Evolutionary conservation across 37 sponge, comb jelly and placozoan species (phyloP), one percentile per base, ranked within the genome.

Genomic region (Eunapius fragilis): DNA sequence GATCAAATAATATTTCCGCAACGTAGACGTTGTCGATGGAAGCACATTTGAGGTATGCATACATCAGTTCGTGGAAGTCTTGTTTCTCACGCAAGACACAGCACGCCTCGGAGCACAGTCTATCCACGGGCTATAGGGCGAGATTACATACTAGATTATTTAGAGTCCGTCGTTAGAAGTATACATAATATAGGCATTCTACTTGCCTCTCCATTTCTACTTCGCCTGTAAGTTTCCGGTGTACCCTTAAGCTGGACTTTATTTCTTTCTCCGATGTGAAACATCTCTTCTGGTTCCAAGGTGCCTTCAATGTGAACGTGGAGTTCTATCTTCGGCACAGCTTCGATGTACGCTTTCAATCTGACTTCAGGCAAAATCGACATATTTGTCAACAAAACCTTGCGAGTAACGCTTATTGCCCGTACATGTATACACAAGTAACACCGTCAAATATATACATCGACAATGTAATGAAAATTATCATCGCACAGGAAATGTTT

Each of bases 281-380:
- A 94, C 94, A 94, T 94, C 25, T 88, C 74, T 13, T 81, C 86
- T 35, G 94, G 91, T 75, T 94, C 94, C 37, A 94, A 69, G 2
- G 94, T 94, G 0, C 94, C 94, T 45, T 94, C 94, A 32, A 94
- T 85, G 89, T 94, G 94, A 25, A 94, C 47, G 74, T 94, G 94
- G 10, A 94, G 88, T 72, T 94, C 94, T 1, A 91, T 91, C 37
- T 94, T 94, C 2, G 94, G 94, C 2, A 90, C 76, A 19, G 79
- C 74, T 41, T 82, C 49, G 71, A 94, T 85, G 71, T 86, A 90
- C 30, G 26, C 28, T 14, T 34, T 28, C 69, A 88, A 31, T 9
- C 28, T 19, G 12, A 37, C 22, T 10, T 58, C 14, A 19, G 58
- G 14, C 14, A 2, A 12, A 58, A 11, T 19, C 22, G 58, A 58